A percentile compares a stretch with the other conserved stretches of the same genome.
Evolutionary conservation across 2,113 vertebrate genomes (phyloP).

Genomic region (Oostethus manadensis): DNA sequence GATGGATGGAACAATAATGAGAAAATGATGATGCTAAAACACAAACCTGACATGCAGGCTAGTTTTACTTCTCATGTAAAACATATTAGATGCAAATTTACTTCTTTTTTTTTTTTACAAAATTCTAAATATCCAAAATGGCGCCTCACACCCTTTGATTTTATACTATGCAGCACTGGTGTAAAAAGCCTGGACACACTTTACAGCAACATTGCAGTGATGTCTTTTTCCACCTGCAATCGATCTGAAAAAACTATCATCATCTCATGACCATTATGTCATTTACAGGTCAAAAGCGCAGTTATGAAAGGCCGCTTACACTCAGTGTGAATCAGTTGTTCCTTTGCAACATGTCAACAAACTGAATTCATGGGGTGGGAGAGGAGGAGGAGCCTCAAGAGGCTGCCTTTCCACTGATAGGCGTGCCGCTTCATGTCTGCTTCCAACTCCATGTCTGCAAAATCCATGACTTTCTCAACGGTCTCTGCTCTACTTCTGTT

Average conservation of each 20-base stretch:
- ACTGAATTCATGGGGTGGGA: slow-evolving; percentile 25
- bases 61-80: no score
- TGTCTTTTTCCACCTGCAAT: neutral
- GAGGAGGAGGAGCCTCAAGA: slow-evolving; percentile 8
- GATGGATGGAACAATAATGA: no score
- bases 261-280: neutral
- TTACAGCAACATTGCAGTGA: neutral
- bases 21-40: no score
- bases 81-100: no score
- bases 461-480: slow-evolving; percentile 7
- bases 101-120: no score
- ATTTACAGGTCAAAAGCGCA: slow-evolving; percentile 6
- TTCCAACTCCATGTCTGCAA: slow-evolving; percentile 1
- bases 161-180: no score
- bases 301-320: slow-evolving; percentile 25
- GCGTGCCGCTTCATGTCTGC: neutral
- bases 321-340: slow-evolving; percentile 60
- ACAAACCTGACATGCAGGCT: no score
- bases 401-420: slow-evolving; percentile 13
- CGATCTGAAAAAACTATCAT: neutral
- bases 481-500: slow-evolving; percentile 6
- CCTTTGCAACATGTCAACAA: slow-evolving; percentile 56
- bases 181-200: no score
- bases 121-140: no score
- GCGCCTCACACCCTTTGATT: no score